Evolutionary conservation across 2,113 vertebrate species (phyloP).

Genomic region (Sterrhoptilus dennistouni): DNA sequence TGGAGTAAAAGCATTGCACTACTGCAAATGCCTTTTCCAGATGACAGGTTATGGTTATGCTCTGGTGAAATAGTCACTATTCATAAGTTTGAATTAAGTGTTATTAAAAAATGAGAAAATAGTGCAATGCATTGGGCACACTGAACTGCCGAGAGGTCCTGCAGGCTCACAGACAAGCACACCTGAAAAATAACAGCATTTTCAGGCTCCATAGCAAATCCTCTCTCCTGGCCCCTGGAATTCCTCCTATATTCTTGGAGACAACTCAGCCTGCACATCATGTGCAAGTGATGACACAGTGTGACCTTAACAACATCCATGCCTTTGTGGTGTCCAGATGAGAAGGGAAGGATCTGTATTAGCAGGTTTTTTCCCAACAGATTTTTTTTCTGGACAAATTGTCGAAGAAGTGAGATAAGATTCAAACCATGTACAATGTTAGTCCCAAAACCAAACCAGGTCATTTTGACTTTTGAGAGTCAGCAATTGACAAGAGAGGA

Average conservation of each 20-base stretch:
- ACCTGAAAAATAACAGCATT: background rate
- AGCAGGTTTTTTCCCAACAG: background rate
- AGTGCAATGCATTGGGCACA: accelerated
- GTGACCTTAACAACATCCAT: accelerated
- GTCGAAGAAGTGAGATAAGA: background rate
- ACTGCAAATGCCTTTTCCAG: background rate
- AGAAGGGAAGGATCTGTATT: background rate
- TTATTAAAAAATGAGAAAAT: background rate
- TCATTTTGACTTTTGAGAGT: background rate
- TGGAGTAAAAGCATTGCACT: background rate
- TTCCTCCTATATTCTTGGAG: background rate
- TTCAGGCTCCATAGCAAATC: background rate
- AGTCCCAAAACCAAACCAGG: background rate
- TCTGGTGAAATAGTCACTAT: background rate
- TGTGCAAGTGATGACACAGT: background rate
- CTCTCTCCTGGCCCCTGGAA: background rate
- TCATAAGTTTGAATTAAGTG: background rate
- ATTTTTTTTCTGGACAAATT: background rate
- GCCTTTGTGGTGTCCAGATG: background rate
- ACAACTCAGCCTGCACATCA: background rate
- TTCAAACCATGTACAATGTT: background rate
- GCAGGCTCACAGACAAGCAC: background rate
- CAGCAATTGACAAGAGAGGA: background rate
- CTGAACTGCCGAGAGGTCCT: background rate
- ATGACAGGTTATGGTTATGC: background rate